Evolutionary conservation across 2,888 invertebrate genomes (phyloP).

Genomic region (Chironomus riparius): DNA sequence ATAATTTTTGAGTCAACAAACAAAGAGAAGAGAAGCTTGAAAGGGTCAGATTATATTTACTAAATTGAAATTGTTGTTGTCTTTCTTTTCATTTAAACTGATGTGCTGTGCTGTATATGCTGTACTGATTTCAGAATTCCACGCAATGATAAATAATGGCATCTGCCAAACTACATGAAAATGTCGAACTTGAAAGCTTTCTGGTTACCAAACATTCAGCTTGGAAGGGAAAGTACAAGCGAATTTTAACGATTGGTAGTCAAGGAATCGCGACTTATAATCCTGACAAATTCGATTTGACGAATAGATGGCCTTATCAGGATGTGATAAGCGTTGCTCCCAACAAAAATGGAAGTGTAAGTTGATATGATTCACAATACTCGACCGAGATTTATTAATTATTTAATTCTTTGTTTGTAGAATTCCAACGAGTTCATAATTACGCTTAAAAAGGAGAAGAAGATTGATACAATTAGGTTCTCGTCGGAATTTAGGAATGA

Average conservation of each 20-base stretch:
- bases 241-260: slow-evolving; percentile 93
- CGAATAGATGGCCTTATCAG: slow-evolving; percentile 85
- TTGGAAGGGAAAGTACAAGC: slow-evolving; percentile 99
- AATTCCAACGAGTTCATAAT: slow-evolving; percentile 59
- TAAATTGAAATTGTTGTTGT: slow-evolving; percentile 20
- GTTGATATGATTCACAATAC: slow-evolving; percentile 28
- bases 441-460: slow-evolving; percentile 80
- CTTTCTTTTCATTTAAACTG: neutral
- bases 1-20: neutral
- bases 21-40: slow-evolving; percentile 5
- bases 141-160: slow-evolving; percentile 25
- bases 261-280: slow-evolving; percentile 96
- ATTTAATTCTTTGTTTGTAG: neutral
- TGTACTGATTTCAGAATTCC: neutral
- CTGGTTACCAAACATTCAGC: slow-evolving; percentile 88
- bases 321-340: slow-evolving; percentile 68
- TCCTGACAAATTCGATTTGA: slow-evolving; percentile 78
- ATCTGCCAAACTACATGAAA: slow-evolving; percentile 52
- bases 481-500: slow-evolving; percentile 91
- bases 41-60: neutral
- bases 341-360: slow-evolving; percentile 46
- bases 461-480: slow-evolving; percentile 89
- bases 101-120: neutral
- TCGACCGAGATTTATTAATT: slow-evolving; percentile 39
- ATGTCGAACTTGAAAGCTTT: slow-evolving; percentile 93